phyloP scores from a whole-genome alignment of 2,113 vertebrate genomes.

The Pseudonaja textilis region DNA sequence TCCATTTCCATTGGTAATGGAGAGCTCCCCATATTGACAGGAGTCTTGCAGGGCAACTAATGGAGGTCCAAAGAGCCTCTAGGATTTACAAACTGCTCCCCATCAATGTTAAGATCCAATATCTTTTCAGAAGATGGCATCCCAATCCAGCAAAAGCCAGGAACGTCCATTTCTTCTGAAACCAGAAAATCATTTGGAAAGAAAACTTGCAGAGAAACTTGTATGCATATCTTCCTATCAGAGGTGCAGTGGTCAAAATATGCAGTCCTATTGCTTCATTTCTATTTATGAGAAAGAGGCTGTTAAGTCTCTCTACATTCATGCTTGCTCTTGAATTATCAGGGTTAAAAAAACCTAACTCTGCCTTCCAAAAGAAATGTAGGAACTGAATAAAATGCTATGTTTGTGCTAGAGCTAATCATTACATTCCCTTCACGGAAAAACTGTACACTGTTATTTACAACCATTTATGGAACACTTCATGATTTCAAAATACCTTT shows the following conservation, averaged over 20 bases:
- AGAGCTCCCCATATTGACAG: neutral
- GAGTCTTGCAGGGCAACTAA: neutral
- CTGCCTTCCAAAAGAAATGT: neutral
- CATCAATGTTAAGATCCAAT: neutral
- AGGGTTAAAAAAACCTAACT: neutral
- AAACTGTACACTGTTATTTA: neutral
- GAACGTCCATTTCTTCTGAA: neutral
- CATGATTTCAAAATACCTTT: neutral
- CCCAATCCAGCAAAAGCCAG: no score
- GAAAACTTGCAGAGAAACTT: neutral
- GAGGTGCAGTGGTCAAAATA: neutral
- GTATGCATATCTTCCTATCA: neutral
- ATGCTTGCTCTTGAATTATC: neutral
- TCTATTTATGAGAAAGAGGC: neutral
- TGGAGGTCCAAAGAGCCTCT: neutral
- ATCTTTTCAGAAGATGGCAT: no score
- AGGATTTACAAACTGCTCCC: neutral
- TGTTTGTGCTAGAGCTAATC: neutral
- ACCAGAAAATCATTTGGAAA: neutral
- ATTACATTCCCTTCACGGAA: neutral
- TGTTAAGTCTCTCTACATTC: neutral
- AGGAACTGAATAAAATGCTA: neutral
- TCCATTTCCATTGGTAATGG: neutral
- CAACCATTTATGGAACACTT: neutral
- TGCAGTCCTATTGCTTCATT: neutral